A percentile compares a stretch with the other conserved stretches of the same genome.
Conservation (phyloP, 2,113 vertebrate genomes). For the Notechis scutatus region DNA sequence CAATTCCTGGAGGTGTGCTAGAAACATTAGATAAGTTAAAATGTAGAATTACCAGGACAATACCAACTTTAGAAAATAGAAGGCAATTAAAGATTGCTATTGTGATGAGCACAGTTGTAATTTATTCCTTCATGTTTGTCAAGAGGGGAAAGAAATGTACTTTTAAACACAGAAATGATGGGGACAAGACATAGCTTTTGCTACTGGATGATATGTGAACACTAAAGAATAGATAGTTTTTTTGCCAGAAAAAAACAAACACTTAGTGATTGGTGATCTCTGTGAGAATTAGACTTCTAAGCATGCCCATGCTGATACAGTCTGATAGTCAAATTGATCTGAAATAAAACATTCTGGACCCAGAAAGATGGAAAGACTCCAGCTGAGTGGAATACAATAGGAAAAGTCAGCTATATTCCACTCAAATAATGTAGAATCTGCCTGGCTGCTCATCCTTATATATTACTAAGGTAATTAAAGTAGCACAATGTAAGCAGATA, state of each 20-base stretch:
- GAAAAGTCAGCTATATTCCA: background rate
- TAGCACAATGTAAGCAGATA: background rate
- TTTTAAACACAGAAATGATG: background rate
- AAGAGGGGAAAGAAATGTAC: background rate
- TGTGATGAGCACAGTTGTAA: background rate
- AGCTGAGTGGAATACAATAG: background rate
- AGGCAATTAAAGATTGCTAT: background rate
- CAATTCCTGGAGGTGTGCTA: background rate
- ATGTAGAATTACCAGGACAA: background rate
- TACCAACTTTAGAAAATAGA: background rate
- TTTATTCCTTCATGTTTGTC: background rate
- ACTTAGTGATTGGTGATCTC: background rate
- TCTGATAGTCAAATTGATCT: background rate
- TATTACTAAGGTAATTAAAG: background rate
- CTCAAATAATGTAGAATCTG: background rate
- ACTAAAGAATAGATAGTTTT: background rate
- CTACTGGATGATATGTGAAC: background rate
- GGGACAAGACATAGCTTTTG: background rate
- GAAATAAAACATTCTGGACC: background rate
- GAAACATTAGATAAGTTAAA: background rate
- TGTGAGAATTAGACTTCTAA: background rate
- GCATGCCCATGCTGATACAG: background rate
- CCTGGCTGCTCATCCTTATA: background rate
- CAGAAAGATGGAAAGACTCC: background rate
- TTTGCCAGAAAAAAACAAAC: background rate